These are phyloP conservation scores for Drosophila repleta DNA, from an alignment of 1,140 invertebrate species.

Conservation along the genomic window DNA sequence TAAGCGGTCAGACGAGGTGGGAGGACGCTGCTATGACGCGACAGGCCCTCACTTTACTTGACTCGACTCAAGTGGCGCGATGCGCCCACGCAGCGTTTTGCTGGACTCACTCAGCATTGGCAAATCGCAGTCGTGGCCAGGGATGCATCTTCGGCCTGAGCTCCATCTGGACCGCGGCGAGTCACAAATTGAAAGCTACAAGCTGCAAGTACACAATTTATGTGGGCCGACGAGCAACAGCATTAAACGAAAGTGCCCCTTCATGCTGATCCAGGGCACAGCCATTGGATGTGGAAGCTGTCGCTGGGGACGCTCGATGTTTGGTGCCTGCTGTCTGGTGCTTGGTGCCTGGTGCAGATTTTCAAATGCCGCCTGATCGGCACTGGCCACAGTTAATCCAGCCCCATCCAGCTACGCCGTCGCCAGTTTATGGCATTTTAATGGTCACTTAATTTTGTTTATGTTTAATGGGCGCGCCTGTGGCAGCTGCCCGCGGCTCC, in stretches of 20 bases:
- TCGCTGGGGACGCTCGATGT: neutral
- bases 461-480: slow-evolving; percentile 80
- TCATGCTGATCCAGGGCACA: slow-evolving; percentile 14
- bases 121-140: slow-evolving; percentile 8
- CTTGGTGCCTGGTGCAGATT: slow-evolving; percentile 13
- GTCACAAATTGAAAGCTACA: slow-evolving; percentile 82
- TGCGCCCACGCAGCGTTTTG: slow-evolving; percentile 72
- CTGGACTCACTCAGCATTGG: slow-evolving; percentile 12
- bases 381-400: slow-evolving; percentile 38
- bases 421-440: slow-evolving; percentile 84
- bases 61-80: slow-evolving; percentile 24
- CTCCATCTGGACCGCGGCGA: slow-evolving; percentile 46
- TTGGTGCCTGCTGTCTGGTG: neutral
- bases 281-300: neutral
- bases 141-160: neutral
- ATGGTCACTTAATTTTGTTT: slow-evolving; percentile 84
- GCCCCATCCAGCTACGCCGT: slow-evolving; percentile 56
- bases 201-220: slow-evolving; percentile 81
- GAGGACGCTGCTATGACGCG: slow-evolving; percentile 20
- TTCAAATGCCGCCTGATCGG: slow-evolving; percentile 27
- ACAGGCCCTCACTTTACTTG: slow-evolving; percentile 9
- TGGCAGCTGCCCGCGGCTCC: slow-evolving; percentile 56
- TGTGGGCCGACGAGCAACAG: slow-evolving; percentile 61
- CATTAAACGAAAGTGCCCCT: slow-evolving; percentile 50
- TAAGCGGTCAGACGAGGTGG: slow-evolving; percentile 69